A percentile compares a stretch with the other conserved stretches of the same genome.
Evolutionary conservation across 2,797 vertebrate genomes (phyloP).

Genomic region (Tinamus major): DNA sequence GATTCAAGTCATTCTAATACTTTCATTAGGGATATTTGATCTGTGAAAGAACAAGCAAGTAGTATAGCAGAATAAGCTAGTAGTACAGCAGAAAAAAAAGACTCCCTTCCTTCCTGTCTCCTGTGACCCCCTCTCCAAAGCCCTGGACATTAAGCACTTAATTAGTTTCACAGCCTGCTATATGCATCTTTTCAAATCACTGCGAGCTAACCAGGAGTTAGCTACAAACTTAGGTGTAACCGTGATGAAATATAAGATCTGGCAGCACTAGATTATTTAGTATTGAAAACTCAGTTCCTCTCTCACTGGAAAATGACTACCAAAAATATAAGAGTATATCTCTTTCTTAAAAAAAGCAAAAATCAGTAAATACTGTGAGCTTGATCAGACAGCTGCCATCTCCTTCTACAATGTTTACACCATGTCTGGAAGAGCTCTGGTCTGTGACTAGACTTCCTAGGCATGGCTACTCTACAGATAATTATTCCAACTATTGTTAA

Average conservation of each 20-base stretch:
- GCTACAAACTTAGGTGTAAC: constrained; percentile 22
- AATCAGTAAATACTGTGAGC: not conserved
- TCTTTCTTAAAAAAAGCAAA: not conserved
- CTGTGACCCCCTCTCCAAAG: not conserved
- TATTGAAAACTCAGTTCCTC: not conserved
- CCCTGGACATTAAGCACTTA: not conserved
- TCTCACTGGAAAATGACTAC: not conserved
- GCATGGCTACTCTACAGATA: not conserved
- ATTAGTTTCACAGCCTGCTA: constrained; percentile 36
- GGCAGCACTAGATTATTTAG: not conserved
- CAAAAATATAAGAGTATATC: not conserved
- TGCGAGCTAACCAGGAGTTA: not conserved
- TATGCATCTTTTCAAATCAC: not conserved
- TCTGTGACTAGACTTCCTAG: not conserved
- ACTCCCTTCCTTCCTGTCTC: not conserved
- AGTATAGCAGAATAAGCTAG: not conserved
- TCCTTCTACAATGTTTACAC: not conserved
- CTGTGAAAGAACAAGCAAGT: not conserved
- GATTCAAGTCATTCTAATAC: not conserved
- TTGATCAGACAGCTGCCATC: not conserved
- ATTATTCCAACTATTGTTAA: not conserved
- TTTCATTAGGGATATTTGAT: not conserved
- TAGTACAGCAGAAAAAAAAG: not conserved
- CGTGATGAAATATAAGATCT: not conserved
- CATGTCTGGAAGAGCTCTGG: not conserved